Evolutionary conservation across 2,888 invertebrate genomes (phyloP), one percentile per base, ranked within the genome.

Genomic region (Conomelus anceps): DNA sequence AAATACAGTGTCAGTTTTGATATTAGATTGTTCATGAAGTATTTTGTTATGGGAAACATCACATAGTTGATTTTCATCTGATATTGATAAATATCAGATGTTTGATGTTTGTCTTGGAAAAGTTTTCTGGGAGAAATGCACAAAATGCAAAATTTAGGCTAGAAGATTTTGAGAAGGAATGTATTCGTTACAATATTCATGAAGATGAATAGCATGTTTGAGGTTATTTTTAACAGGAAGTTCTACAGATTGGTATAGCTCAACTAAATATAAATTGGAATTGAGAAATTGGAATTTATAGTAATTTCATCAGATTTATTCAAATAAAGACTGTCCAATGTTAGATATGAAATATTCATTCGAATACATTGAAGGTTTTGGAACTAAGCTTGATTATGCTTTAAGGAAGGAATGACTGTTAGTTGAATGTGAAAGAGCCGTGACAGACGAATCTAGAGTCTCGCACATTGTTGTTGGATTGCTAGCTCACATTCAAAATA

Each of bases 331-430:
- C 17, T 34, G 34, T 34, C 4, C 17, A 13, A 34, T 34, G 34
- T 13, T 17, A 34, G 34, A 34, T 34, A 34, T n/a, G 13, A 9
- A n/a, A 34, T 34, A 34, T 34, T 34, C 34, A 34, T 34, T 34
- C 34, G 17, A 34, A 34, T 34, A 34, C 17, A 34, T 34, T 34
- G 17, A 9, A 4, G 34, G 13, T 34, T 17, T 9, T 34, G 34
- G 22, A 29, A 26, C 9, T 13, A 87, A 22, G 24, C 22, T 87
- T 87, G 89, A 89, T 90, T 91, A 90, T 89, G 90, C 90, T 63
- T 84, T 88, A 88, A 90, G 85, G 90, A 89, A 41, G 90, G 91
- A 91, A 91, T 91, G 91, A 91, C 90, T 41, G 22, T 20, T 13
- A 85, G 13, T 20, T 13, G n/a, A 13, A 22, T 20, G n/a, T 11